A percentile compares a stretch with the other conserved stretches of the same genome.
phyloP scores from a whole-genome alignment of 2,113 vertebrate species.

The Bos javanicus region DNA sequence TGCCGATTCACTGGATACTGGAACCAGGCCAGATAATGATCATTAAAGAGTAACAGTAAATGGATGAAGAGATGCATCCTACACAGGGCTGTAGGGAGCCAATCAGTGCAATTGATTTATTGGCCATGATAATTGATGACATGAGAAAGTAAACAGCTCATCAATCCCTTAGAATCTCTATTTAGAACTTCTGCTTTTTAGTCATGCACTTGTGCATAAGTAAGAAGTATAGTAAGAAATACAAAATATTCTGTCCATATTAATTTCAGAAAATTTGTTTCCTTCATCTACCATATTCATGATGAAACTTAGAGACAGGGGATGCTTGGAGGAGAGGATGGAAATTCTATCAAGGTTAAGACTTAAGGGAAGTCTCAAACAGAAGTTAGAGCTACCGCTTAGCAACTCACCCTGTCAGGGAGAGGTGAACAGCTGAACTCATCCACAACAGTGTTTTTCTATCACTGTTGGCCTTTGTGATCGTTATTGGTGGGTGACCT shows the following conservation, averaged over 20 bases:
- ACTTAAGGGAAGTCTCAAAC: background rate
- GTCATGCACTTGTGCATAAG: background rate
- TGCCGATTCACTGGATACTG: background rate
- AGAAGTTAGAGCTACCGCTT: background rate
- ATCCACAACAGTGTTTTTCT: background rate
- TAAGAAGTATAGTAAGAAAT: background rate
- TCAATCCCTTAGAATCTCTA: background rate
- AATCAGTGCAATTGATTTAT: slow-evolving; percentile 50
- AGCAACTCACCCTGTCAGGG: background rate
- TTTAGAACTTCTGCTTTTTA: slow-evolving; percentile 8
- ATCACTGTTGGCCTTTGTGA: background rate
- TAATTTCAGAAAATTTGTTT: background rate
- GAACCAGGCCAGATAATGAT: background rate
- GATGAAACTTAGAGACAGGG: background rate
- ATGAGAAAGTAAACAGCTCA: slow-evolving; percentile 41
- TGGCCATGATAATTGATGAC: slow-evolving; percentile 47
- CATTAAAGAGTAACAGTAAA: slow-evolving; percentile 36
- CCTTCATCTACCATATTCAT: background rate
- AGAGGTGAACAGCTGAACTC: background rate
- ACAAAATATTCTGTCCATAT: background rate
- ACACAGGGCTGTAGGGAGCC: background rate
- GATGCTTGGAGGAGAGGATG: background rate
- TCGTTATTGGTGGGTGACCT: background rate
- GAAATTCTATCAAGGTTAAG: background rate
- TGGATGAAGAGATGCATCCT: slow-evolving; percentile 14